Conservation (phyloP, 1,140 invertebrate species). For the Drosophila repleta region DNA sequence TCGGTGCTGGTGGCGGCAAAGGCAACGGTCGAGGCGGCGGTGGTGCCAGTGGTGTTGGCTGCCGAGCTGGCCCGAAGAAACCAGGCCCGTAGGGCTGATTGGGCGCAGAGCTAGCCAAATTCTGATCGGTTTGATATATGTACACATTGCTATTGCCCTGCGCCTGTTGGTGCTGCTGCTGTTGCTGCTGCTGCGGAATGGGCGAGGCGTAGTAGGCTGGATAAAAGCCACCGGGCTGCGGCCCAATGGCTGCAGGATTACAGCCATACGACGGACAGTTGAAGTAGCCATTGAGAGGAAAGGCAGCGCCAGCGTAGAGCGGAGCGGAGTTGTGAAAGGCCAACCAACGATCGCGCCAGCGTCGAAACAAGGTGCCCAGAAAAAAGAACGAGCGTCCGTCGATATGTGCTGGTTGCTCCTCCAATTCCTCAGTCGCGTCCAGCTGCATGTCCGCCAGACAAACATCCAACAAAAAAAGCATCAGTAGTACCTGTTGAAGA, state of each 20-base stretch:
- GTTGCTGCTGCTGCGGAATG: slow-evolving; percentile 46
- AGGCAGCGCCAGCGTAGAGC: slow-evolving; percentile 57
- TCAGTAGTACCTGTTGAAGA: slow-evolving; percentile 11
- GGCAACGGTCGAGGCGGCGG: not conserved
- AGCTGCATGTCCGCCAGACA: slow-evolving; percentile 8
- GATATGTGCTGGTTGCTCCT: slow-evolving; percentile 20
- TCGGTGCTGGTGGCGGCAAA: slow-evolving; percentile 2
- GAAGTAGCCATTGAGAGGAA: slow-evolving; percentile 62
- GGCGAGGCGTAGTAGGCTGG: slow-evolving; percentile 37
- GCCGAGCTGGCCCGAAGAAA: slow-evolving; percentile 24
- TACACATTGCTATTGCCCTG: slow-evolving; percentile 71
- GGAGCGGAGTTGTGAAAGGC: slow-evolving; percentile 57
- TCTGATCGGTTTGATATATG: slow-evolving; percentile 70
- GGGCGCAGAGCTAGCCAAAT: slow-evolving; percentile 30
- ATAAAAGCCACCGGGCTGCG: slow-evolving; percentile 60
- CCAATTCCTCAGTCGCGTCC: slow-evolving; percentile 13
- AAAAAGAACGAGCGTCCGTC: slow-evolving; percentile 66
- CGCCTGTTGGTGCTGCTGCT: slow-evolving; percentile 45
- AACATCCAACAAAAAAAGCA: slow-evolving; percentile 30
- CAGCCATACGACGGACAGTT: slow-evolving; percentile 64
- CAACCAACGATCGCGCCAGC: slow-evolving; percentile 70
- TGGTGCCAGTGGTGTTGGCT: slow-evolving; percentile 33
- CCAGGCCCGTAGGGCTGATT: slow-evolving; percentile 44
- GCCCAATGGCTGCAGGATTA: slow-evolving; percentile 52
- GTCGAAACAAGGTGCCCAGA: slow-evolving; percentile 60